Evolutionary conservation across 2,888 invertebrate species (phyloP), one percentile per base, ranked within the genome.

Genomic region (Coelopa pilipes): DNA sequence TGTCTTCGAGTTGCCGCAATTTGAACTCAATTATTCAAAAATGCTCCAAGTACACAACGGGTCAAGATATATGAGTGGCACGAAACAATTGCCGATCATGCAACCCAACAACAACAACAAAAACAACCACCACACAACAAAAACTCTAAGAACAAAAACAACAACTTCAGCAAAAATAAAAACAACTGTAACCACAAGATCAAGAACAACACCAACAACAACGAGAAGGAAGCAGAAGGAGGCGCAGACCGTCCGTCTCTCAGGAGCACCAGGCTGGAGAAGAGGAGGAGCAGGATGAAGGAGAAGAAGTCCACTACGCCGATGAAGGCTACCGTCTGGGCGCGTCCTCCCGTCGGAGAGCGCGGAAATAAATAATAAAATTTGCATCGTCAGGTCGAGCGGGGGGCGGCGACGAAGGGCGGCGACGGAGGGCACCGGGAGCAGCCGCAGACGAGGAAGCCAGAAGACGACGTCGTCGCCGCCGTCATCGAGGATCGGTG

Each of bases 11-110:
- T 50, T 10, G 65, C 19, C 24, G 57, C 47, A 59, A 69, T 69
- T 59, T 21, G 46, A 46, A 47, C 57, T 69, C 69, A 69, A 69
- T 69, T 69, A 69, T 59, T 69, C 69, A 69, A 57, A 69, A 66
- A 1, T 66, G 50, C 34, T 21, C 15, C 24, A 62, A 19, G 13
- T 21, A 47, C 66, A 47, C 12, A 21, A 10, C 19, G 66, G 66
- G 21, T 49, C 66, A 47, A 49, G 15, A 69, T 50, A 13, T 66
- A 50, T 66, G 65, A 46, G 11, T 65, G 65, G 45, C 55, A 46
- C 5, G 12, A 24, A 21, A 67, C 53, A 67, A 67, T 67, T 19
- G 50, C 12, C 49, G 66, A 68, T 34, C 55, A 17, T 12, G 55
- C 68, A 19, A 49, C 53, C 2, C 53, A 53, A 15, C 4, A 15